Percentiles rank a stretch among this genome's conserved stretches.
These are phyloP conservation scores for Cordylochernes scorpioides DNA, from an alignment of 2,888 invertebrate species.

Conservation along the genomic window DNA sequence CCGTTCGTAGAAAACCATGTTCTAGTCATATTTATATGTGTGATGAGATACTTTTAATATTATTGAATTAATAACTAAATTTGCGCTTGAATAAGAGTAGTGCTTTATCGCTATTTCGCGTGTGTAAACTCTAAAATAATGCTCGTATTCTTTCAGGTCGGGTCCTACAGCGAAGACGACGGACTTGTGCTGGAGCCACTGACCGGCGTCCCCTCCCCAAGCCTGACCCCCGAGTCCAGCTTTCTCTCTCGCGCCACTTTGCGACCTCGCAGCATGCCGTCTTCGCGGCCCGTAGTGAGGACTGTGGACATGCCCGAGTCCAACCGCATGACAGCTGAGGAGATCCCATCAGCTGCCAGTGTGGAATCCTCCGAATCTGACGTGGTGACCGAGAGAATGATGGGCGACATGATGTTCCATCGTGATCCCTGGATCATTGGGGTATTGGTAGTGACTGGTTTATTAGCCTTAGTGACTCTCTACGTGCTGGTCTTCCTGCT, in stretches of 20 bases:
- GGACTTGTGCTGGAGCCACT: conserved; percentile 8
- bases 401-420: conserved; percentile 1
- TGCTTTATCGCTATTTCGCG: no score
- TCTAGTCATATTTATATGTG: no score
- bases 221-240: not conserved
- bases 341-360: no score
- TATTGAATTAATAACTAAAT: no score
- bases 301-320: no score
- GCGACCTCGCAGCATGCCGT: conserved; percentile 6
- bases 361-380: not conserved
- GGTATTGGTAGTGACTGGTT: conserved; percentile 7
- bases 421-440: conserved; percentile 7
- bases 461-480: conserved; percentile 10
- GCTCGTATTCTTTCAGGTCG: conserved; percentile 7
- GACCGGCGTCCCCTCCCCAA: not conserved
- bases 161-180: conserved; percentile 10
- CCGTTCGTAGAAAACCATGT: no score
- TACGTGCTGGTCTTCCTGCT: conserved; percentile 13
- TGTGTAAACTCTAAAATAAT: no score
- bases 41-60: no score
- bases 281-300: conserved; percentile 7
- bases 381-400: not conserved
- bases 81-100: no score
- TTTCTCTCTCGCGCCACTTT: conserved; percentile 4
- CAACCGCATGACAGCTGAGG: not conserved